Conservation (phyloP, 2,888 invertebrate genomes). For the Xestia rhomboidea region DNA sequence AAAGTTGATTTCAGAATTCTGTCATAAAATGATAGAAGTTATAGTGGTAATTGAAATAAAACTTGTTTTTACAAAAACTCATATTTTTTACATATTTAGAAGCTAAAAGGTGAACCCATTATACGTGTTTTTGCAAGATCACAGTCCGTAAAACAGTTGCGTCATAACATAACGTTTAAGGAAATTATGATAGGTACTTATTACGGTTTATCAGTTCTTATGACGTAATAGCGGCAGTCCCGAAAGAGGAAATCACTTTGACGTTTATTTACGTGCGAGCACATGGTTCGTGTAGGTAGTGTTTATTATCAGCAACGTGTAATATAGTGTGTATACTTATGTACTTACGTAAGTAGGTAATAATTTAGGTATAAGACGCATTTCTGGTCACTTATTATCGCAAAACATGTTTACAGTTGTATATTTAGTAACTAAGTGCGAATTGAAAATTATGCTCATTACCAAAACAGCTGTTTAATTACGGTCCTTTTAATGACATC, state of each 20-base stretch:
- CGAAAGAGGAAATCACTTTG: conserved; percentile 31
- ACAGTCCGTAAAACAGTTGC: neutral
- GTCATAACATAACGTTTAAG: conserved; percentile 1
- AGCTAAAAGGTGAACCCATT: neutral
- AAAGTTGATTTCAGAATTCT: neutral
- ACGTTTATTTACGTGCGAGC: conserved; percentile 11
- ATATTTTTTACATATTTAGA: neutral
- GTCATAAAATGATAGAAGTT: neutral
- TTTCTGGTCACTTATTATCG: conserved; percentile 6
- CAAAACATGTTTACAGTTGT: neutral
- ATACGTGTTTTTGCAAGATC: neutral
- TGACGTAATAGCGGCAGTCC: neutral
- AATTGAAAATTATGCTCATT: conserved; percentile 8
- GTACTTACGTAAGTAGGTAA: neutral
- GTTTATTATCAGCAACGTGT: conserved; percentile 4
- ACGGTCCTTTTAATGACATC: neutral
- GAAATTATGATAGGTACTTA: conserved; percentile 17
- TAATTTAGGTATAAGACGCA: neutral
- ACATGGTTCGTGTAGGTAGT: conserved; percentile 15
- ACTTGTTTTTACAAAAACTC: neutral
- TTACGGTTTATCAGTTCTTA: conserved; percentile 18
- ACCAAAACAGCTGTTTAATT: neutral
- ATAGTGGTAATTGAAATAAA: neutral
- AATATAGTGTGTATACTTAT: neutral
- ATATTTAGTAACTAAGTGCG: no score